Percentiles rank a stretch among this genome's conserved stretches.
These are phyloP conservation scores for Chaunax sp. DNA, from an alignment of 2,797 vertebrate genomes.

Conservation along the genomic window DNA sequence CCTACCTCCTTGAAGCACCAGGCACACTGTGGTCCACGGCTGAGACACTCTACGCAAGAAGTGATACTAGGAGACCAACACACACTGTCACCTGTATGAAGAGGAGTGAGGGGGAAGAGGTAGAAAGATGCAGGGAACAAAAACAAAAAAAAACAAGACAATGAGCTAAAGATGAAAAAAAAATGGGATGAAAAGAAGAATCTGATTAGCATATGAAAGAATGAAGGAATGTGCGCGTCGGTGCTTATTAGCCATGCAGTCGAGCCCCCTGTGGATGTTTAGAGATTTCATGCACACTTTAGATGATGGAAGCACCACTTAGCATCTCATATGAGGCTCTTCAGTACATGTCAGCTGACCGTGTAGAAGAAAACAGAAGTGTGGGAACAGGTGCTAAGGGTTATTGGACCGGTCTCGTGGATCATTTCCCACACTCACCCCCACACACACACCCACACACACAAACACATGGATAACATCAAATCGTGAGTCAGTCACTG, in stretches of 20 bases:
- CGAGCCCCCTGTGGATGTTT: constrained; percentile 32
- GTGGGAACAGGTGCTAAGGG: constrained; percentile 71
- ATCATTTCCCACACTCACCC: constrained; percentile 20
- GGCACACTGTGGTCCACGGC: constrained; percentile 91
- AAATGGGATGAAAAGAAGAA: constrained; percentile 22
- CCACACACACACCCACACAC: constrained; percentile 12
- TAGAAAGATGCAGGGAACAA: background rate
- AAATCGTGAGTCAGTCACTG: constrained; percentile 23
- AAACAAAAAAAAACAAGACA: background rate
- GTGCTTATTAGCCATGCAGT: constrained; percentile 58
- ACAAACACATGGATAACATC: background rate
- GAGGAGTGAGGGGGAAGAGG: constrained; percentile 16
- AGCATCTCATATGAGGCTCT: constrained; percentile 40
- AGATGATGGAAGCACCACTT: constrained; percentile 54
- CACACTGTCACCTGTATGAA: constrained; percentile 86
- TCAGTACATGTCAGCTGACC: constrained; percentile 21
- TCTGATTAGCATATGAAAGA: constrained; percentile 71
- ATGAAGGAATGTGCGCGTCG: constrained; percentile 61
- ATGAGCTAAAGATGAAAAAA: constrained; percentile 1
- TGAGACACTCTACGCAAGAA: constrained; percentile 90
- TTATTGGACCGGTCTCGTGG: constrained; percentile 30
- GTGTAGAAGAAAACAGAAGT: constrained; percentile 11
- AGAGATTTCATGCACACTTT: constrained; percentile 43
- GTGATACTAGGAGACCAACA: constrained; percentile 85
- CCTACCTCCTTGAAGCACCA: constrained; percentile 97